Evolutionary conservation across 2,113 vertebrate species (phyloP), one percentile per base, ranked within the genome.

Genomic region (Mixornis gularis): DNA sequence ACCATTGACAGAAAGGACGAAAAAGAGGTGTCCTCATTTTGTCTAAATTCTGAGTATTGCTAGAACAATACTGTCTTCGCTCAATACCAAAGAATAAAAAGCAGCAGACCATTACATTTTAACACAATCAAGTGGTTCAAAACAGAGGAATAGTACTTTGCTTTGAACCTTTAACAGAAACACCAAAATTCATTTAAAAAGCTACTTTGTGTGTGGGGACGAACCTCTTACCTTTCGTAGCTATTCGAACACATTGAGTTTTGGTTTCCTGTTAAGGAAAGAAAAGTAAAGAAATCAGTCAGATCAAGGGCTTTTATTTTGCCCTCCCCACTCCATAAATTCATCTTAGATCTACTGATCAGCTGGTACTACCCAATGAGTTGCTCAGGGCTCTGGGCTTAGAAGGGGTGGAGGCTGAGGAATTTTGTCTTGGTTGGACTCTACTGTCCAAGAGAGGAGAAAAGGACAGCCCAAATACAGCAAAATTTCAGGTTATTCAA

Each of bases 221-320:
- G 12, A 94, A 64, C 51, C 40, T 96, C 98, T 98, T 98, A 99
- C 99, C 98, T 99, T 99, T 99, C 26, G 98, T 99, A 94, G 99
- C 99, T 95, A 99, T 98, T 97, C 98, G 98, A 93, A 99, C 97
- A 98, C 99, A 99, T 91, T 99, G 99, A 22, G 98, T 99, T 98
- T 99, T 99, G 52, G 98, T 99, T 98, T 99, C 99, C 99, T 99
- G 96, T 96, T 76, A 92, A 94, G 79, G 91, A 92, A 72, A 89
- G 41, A 94, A 96, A 95, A 95, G 90, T 43, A 79, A 95, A 91
- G 77, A 90, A 76, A 94, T 81, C 10, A 83, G 59, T 97, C 58
- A 97, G 78, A 71, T 7, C 30, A 71, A n/a, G 16, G 53, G 64
- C 3, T 91, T 49, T 60, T 64, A 30, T 63, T 66, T 85, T 85